These are phyloP conservation scores for Camelus dromedarius DNA, from an alignment of 2,113 vertebrate genomes.

Conservation along the genomic window DNA sequence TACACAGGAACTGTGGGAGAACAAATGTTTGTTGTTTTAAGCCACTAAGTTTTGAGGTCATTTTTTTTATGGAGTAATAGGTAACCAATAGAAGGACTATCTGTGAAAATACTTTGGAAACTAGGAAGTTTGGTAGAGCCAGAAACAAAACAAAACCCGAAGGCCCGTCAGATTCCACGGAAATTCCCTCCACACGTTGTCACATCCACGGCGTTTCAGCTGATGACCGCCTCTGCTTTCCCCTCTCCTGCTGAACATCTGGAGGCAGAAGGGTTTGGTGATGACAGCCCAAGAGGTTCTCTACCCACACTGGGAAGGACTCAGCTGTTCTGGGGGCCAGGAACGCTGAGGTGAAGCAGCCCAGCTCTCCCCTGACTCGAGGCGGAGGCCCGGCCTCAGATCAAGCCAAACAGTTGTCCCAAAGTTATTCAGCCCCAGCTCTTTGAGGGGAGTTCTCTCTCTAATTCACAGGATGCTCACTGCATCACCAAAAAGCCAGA, in stretches of 20 bases:
- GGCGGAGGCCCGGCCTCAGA: neutral
- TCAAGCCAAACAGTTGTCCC: neutral
- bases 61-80: neutral
- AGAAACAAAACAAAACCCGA: constrained; percentile 15
- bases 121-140: constrained; percentile 39
- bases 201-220: neutral
- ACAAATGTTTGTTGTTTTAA: constrained; percentile 28
- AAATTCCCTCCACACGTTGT: neutral
- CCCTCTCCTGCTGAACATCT: neutral
- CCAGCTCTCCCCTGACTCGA: neutral
- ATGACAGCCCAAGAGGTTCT: neutral
- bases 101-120: constrained; percentile 25
- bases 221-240: neutral
- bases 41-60: neutral
- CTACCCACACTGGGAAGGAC: neutral
- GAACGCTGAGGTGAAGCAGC: neutral
- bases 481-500: neutral
- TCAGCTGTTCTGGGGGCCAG: neutral
- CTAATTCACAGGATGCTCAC: neutral
- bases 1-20: neutral
- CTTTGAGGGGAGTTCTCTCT: neutral
- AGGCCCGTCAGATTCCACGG: neutral
- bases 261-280: constrained; percentile 1
- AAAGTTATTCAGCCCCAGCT: neutral
- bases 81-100: neutral